phyloP scores from a whole-genome alignment of 2,888 invertebrate species.

The Dasypogon diadema region DNA sequence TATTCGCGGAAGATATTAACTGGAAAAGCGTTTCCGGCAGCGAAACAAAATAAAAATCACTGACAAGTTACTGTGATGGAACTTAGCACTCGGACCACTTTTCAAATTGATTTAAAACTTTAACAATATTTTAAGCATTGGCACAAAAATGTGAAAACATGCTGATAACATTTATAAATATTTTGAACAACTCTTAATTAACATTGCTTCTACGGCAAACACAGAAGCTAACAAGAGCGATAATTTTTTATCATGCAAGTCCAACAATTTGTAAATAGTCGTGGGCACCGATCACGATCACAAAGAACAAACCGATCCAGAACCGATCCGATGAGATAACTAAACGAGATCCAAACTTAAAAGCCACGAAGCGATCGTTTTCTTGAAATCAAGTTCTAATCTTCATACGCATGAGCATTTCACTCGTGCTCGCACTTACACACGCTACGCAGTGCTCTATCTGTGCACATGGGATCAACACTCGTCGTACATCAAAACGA shows the following conservation, averaged over 20 bases:
- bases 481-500: conserved; percentile 35
- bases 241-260: background rate
- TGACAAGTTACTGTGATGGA: background rate
- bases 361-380: background rate
- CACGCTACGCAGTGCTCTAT: conserved; percentile 19
- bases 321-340: conserved; percentile 45
- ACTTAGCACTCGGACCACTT: conserved; percentile 2
- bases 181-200: conserved; percentile 43
- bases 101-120: background rate
- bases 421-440: background rate
- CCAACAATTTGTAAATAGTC: background rate
- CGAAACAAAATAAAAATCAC: background rate
- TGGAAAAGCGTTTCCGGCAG: conserved; percentile 3
- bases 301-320: conserved; percentile 40
- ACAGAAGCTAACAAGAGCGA: conserved; percentile 29
- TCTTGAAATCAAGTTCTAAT: conserved; percentile 44
- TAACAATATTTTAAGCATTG: background rate
- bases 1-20: background rate
- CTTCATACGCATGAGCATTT: conserved; percentile 26
- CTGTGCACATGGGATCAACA: conserved; percentile 23
- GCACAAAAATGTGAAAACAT: background rate
- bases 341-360: conserved; percentile 38
- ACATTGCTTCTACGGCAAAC: conserved; percentile 14
- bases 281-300: conserved; percentile 26
- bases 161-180: conserved; percentile 37